phyloP scores from a whole-genome alignment of 2,888 invertebrate species.

The Callyntrura guangdongensis region DNA sequence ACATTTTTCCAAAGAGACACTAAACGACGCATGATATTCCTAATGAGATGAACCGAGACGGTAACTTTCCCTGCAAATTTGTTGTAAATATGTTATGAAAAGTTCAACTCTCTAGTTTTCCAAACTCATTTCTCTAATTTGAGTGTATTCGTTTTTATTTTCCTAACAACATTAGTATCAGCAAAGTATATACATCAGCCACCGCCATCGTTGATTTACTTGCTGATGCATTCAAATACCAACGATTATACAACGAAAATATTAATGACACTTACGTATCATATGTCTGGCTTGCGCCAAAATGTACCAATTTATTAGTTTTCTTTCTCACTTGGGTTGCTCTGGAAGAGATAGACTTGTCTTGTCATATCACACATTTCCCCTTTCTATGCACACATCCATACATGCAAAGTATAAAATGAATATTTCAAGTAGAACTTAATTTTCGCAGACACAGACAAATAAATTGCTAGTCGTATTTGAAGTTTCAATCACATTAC shows the following conservation, averaged over 20 bases:
- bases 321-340: too few relatives aligned
- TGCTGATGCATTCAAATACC: background rate
- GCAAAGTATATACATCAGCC: background rate
- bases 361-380: background rate
- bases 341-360: slow-evolving; percentile 38
- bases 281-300: background rate
- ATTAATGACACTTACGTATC: background rate
- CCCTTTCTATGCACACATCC: too few relatives aligned
- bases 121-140: background rate
- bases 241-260: background rate
- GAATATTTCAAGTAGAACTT: background rate
- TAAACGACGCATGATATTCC: slow-evolving; percentile 29
- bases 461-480: background rate
- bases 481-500: slow-evolving; percentile 58
- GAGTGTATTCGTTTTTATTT: background rate
- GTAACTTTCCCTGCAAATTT: slow-evolving; percentile 60
- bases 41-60: slow-evolving; percentile 63
- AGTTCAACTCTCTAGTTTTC: background rate
- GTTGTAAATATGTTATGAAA: background rate
- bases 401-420: background rate
- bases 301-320: too few relatives aligned
- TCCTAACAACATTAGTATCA: background rate
- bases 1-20: slow-evolving; percentile 24
- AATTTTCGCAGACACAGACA: background rate
- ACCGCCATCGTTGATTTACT: background rate